These are phyloP conservation scores for Grammomys dolichurus DNA, from an alignment of 2,113 vertebrate genomes.

Conservation along the genomic window DNA sequence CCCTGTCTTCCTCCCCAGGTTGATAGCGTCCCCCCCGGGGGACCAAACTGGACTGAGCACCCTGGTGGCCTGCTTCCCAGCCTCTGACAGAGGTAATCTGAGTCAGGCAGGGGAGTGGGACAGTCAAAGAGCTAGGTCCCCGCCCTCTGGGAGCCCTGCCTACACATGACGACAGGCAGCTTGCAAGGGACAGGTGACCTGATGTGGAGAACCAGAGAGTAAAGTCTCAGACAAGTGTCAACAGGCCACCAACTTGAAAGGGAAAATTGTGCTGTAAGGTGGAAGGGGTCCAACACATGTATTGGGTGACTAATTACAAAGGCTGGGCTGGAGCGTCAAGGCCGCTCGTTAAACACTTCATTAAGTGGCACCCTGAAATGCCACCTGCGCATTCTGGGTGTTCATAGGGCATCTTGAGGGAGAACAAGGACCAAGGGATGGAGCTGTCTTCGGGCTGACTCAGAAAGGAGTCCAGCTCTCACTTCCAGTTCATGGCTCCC, in stretches of 20 bases:
- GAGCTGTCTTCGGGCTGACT: not conserved
- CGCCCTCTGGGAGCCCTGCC: conserved; percentile 70
- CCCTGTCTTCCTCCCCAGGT: conserved; percentile 40
- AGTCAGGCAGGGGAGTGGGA: conserved; percentile 68
- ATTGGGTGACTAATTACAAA: conserved; percentile 69
- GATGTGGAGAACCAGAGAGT: conserved; percentile 38
- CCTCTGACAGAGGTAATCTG: conserved; percentile 48
- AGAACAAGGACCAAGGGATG: not conserved
- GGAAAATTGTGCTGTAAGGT: conserved; percentile 83
- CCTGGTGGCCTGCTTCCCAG: conserved; percentile 70
- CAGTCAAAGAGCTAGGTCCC: conserved; percentile 20
- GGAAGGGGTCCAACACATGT: conserved; percentile 77
- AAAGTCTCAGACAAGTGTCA: conserved; percentile 80
- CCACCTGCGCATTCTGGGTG: conserved; percentile 56
- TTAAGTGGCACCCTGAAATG: conserved; percentile 75
- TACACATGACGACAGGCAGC: conserved; percentile 35
- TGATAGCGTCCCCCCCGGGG: conserved; percentile 56
- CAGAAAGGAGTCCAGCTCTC: not conserved
- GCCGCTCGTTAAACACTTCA: conserved; percentile 77
- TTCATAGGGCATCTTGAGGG: conserved; percentile 40
- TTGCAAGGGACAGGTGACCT: conserved; percentile 53
- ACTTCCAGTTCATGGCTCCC: conserved; percentile 27
- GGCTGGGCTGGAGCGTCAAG: conserved; percentile 75
- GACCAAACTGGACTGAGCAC: conserved; percentile 64
- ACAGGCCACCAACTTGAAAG: conserved; percentile 84